These are phyloP conservation scores for Catharus ustulatus DNA, from an alignment of 2,797 vertebrate genomes.

Conservation along the genomic window DNA sequence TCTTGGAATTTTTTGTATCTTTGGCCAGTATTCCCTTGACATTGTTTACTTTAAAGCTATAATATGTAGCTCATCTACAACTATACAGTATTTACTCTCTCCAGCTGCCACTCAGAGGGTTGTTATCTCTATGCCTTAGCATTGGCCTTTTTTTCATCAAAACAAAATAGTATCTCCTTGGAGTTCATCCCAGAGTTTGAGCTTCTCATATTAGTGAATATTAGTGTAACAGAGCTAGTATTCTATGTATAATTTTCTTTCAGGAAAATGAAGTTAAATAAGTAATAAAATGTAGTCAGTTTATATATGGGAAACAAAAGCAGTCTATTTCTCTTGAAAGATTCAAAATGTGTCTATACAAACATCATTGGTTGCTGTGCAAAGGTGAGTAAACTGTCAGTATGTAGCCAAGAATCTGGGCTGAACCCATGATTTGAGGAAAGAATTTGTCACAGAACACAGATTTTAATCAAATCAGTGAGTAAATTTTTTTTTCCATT, in stretches of 20 bases:
- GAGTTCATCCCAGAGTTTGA: background rate
- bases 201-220: background rate
- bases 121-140: background rate
- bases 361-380: background rate
- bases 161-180: background rate
- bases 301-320: background rate
- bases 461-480: background rate
- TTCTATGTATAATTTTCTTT: background rate
- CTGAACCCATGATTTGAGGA: background rate
- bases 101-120: background rate
- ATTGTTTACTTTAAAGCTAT: background rate
- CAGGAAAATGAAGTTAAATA: background rate
- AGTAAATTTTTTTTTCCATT: background rate
- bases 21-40: background rate
- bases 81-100: background rate
- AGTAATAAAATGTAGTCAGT: background rate
- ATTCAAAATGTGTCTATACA: fast-evolving
- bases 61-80: background rate
- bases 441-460: background rate
- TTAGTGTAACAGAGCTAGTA: background rate
- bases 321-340: background rate
- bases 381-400: background rate
- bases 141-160: background rate
- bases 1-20: background rate
- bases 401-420: background rate